phyloP scores from a whole-genome alignment of 2,888 invertebrate species.

The Pediacus dermestoides region DNA sequence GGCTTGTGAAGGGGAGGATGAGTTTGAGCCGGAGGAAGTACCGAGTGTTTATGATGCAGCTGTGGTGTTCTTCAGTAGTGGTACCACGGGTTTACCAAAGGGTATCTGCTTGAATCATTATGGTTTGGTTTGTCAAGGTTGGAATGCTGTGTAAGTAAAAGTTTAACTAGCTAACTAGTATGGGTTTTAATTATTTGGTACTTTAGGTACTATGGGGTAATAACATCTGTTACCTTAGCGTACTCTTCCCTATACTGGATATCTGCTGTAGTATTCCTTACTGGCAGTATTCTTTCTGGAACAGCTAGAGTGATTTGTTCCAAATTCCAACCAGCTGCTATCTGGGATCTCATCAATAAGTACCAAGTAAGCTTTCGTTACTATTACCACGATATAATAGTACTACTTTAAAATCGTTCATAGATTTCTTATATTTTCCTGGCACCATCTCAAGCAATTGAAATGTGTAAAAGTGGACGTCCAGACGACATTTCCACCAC shows the following conservation, averaged over 20 bases:
- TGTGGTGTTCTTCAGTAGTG: constrained; percentile 40
- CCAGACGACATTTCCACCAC: constrained; percentile 42
- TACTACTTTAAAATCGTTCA: constrained; percentile 11
- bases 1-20: constrained; percentile 28
- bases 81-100: constrained; percentile 45
- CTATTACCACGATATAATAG: too few species aligned
- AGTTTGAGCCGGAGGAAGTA: constrained; percentile 30
- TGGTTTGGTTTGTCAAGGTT: constrained; percentile 23
- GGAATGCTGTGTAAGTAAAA: constrained; percentile 24
- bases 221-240: constrained; percentile 20
- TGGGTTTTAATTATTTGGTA: constrained; percentile 10
- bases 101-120: constrained; percentile 39
- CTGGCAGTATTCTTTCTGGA: constrained; percentile 28
- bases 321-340: constrained; percentile 27
- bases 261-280: constrained; percentile 31
- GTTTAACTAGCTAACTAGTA: background rate
- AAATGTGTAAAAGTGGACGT: constrained; percentile 35
- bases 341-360: constrained; percentile 37
- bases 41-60: constrained; percentile 27
- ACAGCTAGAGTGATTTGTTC: constrained; percentile 32
- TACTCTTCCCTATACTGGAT: constrained; percentile 43
- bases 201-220: constrained; percentile 23
- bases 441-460: constrained; percentile 34
- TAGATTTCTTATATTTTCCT: constrained; percentile 34
- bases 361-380: constrained; percentile 40